Evolutionary conservation across 2,113 vertebrate genomes (phyloP), one percentile per base, ranked within the genome.

Genomic region (Muscicapa adusta): DNA sequence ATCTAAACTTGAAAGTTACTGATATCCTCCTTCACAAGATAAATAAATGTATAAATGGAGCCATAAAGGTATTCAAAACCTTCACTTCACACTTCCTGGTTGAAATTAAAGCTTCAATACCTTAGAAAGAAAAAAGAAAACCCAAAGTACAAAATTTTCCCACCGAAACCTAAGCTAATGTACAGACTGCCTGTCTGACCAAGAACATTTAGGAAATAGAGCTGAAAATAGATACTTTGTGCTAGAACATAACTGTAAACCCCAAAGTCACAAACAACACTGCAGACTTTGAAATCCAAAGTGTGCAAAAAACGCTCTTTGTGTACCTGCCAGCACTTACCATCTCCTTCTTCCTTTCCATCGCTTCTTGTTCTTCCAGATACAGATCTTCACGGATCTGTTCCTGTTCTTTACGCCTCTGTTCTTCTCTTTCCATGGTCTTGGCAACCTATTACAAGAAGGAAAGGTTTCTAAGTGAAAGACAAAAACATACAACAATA

Each of bases 341-440:
- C 73, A 98, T 98, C 74, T 98, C 97, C 88, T 97, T 98, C 89
- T 92, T 97, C 79, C 97, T 97, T 43, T 91, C 93, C 13, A 95
- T 86, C 53, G 98, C 99, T 3, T 96, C 98, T 78, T 98, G 98
- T 85, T 99, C 98, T 93, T 99, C 98, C 72, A 98, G 91, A 51
- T 97, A 98, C 58, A 99, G 97, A 89, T 99, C 99, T 74, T 98
- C 98, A 15, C 98, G 96, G 54, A 99, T 88, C 36, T 97, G 97
- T 63, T 99, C 98, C 91, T 98, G 94, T 73, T 99, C 98, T 34
- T 99, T 98, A 53, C 95, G 98, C 50, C 98, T 97, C 92, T 87
- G 97, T 57, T 95, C 87, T 67, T 98, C 98, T 73, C 92, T 97
- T 67, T 98, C 96, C 24, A 99, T 97, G 78, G 97, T 98, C 67